Percentiles rank a stretch among this genome's conserved stretches.
Conservation (phyloP, 2,113 vertebrate species). For the Xyrauchen texanus region DNA sequence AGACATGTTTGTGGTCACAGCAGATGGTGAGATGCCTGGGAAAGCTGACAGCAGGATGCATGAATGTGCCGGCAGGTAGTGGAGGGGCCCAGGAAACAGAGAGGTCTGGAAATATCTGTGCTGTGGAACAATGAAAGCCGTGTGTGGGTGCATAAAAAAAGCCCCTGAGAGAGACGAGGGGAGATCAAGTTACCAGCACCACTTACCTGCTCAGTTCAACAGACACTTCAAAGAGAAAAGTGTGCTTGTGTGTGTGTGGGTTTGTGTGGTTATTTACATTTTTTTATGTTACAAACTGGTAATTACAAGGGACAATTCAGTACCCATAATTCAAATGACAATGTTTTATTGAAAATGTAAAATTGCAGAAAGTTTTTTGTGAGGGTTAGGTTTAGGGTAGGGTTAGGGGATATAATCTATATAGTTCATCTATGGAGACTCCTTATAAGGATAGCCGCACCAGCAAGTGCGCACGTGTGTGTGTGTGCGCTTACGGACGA, state of each 20-base stretch:
- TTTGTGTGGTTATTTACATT: no score
- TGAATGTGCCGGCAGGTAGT: conserved; percentile 72
- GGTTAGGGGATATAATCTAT: no score
- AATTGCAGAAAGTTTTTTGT: no score
- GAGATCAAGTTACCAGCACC: conserved; percentile 64
- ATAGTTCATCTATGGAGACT: no score
- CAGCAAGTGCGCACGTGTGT: background rate
- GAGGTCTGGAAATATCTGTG: conserved; percentile 30
- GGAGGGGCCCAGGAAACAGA: conserved; percentile 70
- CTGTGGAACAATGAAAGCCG: conserved; percentile 42
- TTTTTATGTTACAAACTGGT: no score
- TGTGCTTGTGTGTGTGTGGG: conserved; percentile 42
- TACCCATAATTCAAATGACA: no score
- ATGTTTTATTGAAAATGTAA: no score
- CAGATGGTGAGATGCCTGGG: conserved; percentile 36
- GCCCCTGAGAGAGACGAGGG: conserved; percentile 43
- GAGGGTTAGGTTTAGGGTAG: no score
- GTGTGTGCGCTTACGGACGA: background rate
- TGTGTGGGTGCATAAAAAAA: conserved; percentile 42
- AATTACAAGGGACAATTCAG: no score
- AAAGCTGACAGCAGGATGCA: conserved; percentile 60
- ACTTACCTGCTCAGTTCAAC: conserved; percentile 68
- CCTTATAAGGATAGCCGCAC: no score
- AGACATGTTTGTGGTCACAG: conserved; percentile 26
- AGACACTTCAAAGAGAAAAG: conserved; percentile 61